Percentiles rank a stretch among this genome's conserved stretches.
Conservation (phyloP, 2,113 vertebrate genomes). For the Leucopternis melanops region DNA sequence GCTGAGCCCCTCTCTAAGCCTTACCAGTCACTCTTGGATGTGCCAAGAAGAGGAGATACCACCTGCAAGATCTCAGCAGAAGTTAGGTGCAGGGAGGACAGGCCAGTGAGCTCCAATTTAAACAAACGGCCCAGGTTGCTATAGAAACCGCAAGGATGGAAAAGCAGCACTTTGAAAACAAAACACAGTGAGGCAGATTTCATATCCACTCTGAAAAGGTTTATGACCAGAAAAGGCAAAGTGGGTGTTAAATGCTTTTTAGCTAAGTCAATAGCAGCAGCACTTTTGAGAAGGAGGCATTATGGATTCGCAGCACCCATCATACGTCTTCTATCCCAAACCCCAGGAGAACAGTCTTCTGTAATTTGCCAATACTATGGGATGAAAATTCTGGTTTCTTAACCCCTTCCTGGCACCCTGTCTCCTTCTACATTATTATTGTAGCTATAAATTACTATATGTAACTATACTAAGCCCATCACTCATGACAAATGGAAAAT, state of each 20-base stretch:
- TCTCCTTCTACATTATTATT: background rate
- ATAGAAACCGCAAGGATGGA: conserved; percentile 52
- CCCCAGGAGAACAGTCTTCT: background rate
- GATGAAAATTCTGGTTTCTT: background rate
- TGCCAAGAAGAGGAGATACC: background rate
- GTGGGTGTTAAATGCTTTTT: conserved; percentile 19
- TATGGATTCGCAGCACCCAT: background rate
- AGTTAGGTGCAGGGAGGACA: background rate
- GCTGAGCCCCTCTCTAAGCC: background rate
- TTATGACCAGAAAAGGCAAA: conserved; percentile 71
- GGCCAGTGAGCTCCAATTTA: background rate
- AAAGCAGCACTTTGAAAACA: conserved; percentile 31
- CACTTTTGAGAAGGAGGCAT: conserved; percentile 8
- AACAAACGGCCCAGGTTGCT: conserved; percentile 52
- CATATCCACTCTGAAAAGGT: conserved; percentile 30
- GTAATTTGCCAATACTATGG: background rate
- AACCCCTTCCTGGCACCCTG: background rate
- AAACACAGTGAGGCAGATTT: background rate
- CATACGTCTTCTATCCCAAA: background rate
- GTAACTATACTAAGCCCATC: background rate
- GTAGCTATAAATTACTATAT: background rate
- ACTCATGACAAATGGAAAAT: background rate
- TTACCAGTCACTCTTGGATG: background rate
- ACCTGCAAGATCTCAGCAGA: background rate
- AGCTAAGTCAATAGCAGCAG: conserved; percentile 31